Percentiles rank a stretch among this genome's conserved stretches.
Conservation (phyloP, 2,113 vertebrate species). For the Cygnus atratus region DNA sequence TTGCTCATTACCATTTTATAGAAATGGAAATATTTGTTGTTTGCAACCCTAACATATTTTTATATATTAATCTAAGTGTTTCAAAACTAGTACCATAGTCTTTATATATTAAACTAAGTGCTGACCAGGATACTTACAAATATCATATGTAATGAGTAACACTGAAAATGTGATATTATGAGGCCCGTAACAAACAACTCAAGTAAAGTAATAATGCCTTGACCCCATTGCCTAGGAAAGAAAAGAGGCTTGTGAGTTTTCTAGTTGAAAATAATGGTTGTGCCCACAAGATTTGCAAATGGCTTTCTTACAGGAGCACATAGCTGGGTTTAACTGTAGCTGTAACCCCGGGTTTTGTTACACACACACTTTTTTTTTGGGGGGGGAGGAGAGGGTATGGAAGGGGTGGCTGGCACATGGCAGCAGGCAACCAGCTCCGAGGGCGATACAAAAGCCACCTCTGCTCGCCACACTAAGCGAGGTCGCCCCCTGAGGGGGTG, state of each 20-base stretch:
- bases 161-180: background rate
- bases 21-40: background rate
- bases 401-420: no score
- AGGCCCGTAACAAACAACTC: background rate
- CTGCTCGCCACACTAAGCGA: no score
- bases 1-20: background rate
- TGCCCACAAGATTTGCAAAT: background rate
- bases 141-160: background rate
- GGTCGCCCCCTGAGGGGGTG: no score
- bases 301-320: background rate
- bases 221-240: background rate
- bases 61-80: background rate
- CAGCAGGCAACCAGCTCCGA: background rate
- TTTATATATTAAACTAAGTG: background rate
- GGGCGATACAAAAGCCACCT: no score
- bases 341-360: background rate
- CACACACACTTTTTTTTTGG: fast-evolving
- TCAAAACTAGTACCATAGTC: background rate
- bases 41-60: background rate
- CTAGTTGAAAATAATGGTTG: background rate
- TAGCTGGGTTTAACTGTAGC: background rate
- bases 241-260: background rate
- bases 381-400: no score
- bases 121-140: background rate
- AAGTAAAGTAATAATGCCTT: background rate